Base-by-base conservation (phyloP, 2,113 vertebrate species). In the Alligator sinensis region DNA sequence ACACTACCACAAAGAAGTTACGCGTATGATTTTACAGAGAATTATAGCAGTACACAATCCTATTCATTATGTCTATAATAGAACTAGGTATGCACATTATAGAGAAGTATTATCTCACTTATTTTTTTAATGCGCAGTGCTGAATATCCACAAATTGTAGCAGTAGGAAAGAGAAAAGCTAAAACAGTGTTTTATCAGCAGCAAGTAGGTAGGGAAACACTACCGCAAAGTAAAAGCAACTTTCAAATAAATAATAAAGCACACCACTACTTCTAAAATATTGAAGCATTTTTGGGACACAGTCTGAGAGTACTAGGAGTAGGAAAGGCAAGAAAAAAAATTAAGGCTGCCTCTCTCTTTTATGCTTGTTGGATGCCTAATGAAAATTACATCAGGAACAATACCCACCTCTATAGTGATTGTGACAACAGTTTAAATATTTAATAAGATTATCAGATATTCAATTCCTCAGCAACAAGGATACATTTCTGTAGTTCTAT, bases 31-130 rank as follows among this genome's bases (percentile, higher is more conserved):
- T 93, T 88, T 80, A 91, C 24, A 64, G 75, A 19, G n/a, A 84
- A 10, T 21, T 89, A 47, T 86, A 80, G 83, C 80, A 95, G 89
- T 83, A 90, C 58, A 55, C 17, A 34, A 70, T 66, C 72, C 86
- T 92, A 83, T 62, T 60, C 95, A 79, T 92, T 94, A 95, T 61
- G 80, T 91, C 77, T 89, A 77, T 82, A 94, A n/a, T 5, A 18
- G 3, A 89, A 54, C 34, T 79, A 84, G 64, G 82, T 19, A 92
- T 86, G 89, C 28, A 70, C 10, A 95, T 93, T 81, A 94, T 47
- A 82, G 47, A n/a, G 30, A 93, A 76, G 80, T 34, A 72, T 24
- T 38, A 5, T 80, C 62, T 82, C 9, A 55, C 30, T 78, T 34
- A 76, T 80, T 90, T 47, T 47, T 86, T 86, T 72, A 47, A 77